These are phyloP conservation scores for Otolemur crassicaudatus DNA, from an alignment of 2,797 vertebrate genomes.

Conservation along the genomic window DNA sequence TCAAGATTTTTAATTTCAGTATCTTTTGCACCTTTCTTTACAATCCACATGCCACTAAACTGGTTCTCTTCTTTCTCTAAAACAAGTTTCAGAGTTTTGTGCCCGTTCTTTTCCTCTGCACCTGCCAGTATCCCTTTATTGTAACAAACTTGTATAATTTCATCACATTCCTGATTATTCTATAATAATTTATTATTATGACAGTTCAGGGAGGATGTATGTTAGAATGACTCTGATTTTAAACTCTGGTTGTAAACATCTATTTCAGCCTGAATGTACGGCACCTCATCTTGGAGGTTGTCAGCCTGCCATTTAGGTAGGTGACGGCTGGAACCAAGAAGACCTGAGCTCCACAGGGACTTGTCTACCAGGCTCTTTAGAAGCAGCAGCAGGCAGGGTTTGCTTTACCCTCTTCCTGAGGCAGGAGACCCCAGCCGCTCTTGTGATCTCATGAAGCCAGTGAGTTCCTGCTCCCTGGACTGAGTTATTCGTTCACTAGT, in stretches of 20 bases:
- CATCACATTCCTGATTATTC: conserved; percentile 82
- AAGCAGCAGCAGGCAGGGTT: not conserved
- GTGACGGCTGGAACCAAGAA: not conserved
- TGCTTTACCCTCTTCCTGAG: not conserved
- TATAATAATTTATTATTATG: conserved; percentile 75
- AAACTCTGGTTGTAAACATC: conserved; percentile 83
- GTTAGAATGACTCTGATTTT: conserved; percentile 71
- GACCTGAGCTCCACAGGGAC: not conserved
- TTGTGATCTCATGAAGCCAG: not conserved
- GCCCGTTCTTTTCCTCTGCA: conserved; percentile 86
- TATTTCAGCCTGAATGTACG: conserved; percentile 73
- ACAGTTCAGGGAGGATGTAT: conserved; percentile 73
- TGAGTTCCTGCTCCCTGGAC: not conserved
- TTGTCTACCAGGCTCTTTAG: not conserved
- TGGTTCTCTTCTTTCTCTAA: conserved; percentile 73
- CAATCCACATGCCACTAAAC: conserved; percentile 82
- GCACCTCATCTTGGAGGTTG: conserved; percentile 64
- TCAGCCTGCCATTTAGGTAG: not conserved
- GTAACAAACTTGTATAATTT: conserved; percentile 83
- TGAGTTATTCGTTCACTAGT: not conserved
- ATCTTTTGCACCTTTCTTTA: conserved; percentile 68
- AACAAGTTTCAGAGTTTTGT: conserved; percentile 85
- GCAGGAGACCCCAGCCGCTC: not conserved
- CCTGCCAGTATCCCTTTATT: conserved; percentile 79
- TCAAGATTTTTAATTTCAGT: conserved; percentile 55